Percentiles rank a stretch among this genome's conserved stretches.
phyloP scores from a whole-genome alignment of 2,113 vertebrate species.

The Vanacampus margaritifer region DNA sequence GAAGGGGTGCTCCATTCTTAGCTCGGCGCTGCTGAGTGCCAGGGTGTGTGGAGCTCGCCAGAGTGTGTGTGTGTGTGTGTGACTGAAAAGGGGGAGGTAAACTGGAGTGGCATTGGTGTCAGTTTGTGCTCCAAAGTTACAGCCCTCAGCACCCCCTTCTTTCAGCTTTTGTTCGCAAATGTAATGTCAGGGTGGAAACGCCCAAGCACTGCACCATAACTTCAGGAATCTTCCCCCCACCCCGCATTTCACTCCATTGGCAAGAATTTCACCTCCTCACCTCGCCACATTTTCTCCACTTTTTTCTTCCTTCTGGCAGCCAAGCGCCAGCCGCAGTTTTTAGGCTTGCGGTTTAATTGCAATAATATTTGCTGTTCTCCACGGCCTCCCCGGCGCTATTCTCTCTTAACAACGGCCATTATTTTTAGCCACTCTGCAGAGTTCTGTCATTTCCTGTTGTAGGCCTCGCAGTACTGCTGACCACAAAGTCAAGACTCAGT shows the following conservation, averaged over 20 bases:
- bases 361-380: slow-evolving; percentile 75
- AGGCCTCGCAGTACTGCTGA: slow-evolving; percentile 26
- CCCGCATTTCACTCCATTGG: slow-evolving; percentile 34
- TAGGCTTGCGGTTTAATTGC: slow-evolving; percentile 63
- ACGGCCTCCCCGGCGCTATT: slow-evolving; percentile 60
- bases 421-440: slow-evolving; percentile 69
- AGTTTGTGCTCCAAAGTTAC: slow-evolving; percentile 44
- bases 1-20: slow-evolving; percentile 73
- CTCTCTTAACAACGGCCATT: slow-evolving; percentile 70
- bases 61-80: slow-evolving; percentile 40
- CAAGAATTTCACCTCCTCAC: slow-evolving; percentile 32
- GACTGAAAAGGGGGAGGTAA: slow-evolving; percentile 30
- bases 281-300: slow-evolving; percentile 10
- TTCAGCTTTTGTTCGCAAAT: slow-evolving; percentile 40
- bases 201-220: slow-evolving; percentile 27
- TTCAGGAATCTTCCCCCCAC: slow-evolving; percentile 35
- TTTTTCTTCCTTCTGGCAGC: slow-evolving; percentile 23
- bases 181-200: slow-evolving; percentile 39
- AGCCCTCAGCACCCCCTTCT: slow-evolving; percentile 13
- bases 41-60: slow-evolving; percentile 62
- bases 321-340: slow-evolving; percentile 52
- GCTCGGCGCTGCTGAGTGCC: slow-evolving; percentile 61
- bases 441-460: slow-evolving; percentile 74
- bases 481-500: slow-evolving; percentile 35
- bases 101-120: slow-evolving; percentile 29